Conservation (phyloP, 2,797 vertebrate genomes). For the Phylloscopus collybita region DNA sequence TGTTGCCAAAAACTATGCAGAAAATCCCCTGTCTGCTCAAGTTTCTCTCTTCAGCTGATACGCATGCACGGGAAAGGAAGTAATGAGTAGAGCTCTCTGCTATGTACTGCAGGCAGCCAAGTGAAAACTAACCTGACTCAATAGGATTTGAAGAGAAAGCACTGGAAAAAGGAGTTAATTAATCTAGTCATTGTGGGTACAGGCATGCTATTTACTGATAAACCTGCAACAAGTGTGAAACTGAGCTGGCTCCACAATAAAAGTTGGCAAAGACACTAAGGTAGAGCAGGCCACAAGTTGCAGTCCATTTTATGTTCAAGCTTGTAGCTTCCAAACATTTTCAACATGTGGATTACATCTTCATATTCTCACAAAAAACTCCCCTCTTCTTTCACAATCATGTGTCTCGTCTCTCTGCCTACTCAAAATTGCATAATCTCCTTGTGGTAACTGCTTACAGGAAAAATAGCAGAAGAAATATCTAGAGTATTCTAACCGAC, state of each 20-base stretch:
- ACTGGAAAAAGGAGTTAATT: background rate
- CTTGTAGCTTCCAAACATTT: background rate
- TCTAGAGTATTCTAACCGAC: background rate
- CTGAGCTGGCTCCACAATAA: background rate
- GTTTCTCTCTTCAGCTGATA: background rate
- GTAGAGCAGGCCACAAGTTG: background rate
- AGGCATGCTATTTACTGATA: background rate
- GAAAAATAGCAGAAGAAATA: slow-evolving; percentile 24
- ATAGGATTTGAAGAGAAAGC: background rate
- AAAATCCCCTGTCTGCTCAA: background rate
- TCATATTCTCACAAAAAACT: background rate
- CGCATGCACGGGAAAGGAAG: background rate
- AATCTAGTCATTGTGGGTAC: background rate
- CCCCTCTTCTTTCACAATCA: slow-evolving; percentile 1
- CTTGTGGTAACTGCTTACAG: slow-evolving; percentile 18
- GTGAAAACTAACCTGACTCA: background rate
- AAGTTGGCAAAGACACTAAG: background rate
- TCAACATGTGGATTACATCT: slow-evolving; percentile 15
- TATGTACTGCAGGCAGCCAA: background rate
- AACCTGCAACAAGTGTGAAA: background rate
- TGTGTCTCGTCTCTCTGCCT: background rate
- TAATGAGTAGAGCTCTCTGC: background rate
- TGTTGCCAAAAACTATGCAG: background rate
- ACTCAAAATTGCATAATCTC: slow-evolving; percentile 34
- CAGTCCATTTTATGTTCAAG: background rate